Conservation (phyloP, 2,113 vertebrate genomes). For the Zosterops lateralis region DNA sequence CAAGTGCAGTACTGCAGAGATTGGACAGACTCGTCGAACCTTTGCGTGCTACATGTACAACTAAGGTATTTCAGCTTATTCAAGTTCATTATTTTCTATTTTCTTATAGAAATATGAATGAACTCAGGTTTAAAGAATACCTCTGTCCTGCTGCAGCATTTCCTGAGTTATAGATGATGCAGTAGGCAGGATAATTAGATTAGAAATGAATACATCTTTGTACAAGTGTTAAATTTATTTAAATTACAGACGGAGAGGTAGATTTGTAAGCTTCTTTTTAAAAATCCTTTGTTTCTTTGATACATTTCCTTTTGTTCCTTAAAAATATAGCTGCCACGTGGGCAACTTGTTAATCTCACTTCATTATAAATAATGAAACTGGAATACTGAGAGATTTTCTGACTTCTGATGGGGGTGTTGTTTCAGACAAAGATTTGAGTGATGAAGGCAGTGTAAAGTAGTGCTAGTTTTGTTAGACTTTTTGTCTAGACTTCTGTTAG, state of each 20-base stretch:
- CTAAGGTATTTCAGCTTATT: constrained; percentile 76
- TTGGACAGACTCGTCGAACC: constrained; percentile 96
- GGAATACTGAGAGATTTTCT: neutral
- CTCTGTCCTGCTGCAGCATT: neutral
- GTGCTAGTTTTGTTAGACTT: neutral
- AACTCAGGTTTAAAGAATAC: accelerated
- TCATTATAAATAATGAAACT: neutral
- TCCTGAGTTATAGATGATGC: neutral
- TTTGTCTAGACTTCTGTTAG: neutral
- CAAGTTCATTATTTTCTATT: neutral
- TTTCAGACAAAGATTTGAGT: neutral
- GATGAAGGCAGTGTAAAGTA: neutral
- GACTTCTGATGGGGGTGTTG: neutral
- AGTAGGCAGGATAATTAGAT: neutral
- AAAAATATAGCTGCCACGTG: neutral
- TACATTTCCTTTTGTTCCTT: neutral
- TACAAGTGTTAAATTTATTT: neutral
- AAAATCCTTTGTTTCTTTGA: neutral
- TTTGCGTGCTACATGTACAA: constrained; percentile 91
- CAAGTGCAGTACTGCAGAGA: constrained; percentile 95
- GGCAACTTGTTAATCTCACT: neutral
- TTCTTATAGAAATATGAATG: neutral
- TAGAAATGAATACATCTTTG: neutral
- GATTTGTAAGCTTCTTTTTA: neutral
- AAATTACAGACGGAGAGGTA: neutral